Evolutionary conservation across 2,888 invertebrate species (phyloP), one percentile per base, ranked within the genome.

Genomic region (Apodemia mormo): DNA sequence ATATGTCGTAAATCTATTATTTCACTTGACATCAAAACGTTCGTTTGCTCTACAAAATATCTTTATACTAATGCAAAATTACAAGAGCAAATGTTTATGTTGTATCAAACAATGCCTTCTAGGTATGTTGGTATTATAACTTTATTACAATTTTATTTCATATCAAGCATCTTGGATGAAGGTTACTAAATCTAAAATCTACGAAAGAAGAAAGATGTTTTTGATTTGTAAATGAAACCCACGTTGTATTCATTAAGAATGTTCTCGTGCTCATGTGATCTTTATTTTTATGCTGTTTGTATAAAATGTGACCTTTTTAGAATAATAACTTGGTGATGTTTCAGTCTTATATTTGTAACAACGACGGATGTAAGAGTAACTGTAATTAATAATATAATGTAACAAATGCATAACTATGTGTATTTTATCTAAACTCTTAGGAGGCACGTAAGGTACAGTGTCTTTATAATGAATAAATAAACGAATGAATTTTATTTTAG

Each of bases 21-120:
- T 40, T 40, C 40, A 40, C 40, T 40, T 49, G 49, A 29, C 33
- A n/a, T 7, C 43, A 67, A 68, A 12, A 49, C 14, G 54, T 65
- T 29, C 14, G 69, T 69, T n/a, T 69, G 65, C 69, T 12, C 37
- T 5, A 10, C 65, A 14, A 65, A 56, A 54, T 43, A 65, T 56
- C 52, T 52, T 54, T 65, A 69, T 69, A 65, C 65, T 65, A 69
- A 65, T 54, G 43, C 37, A 65, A 65, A 65, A 70, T 70, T 68
- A 70, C 64, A 68, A 54, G 30, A 61, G 65, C 65, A 70, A 70
- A 70, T 67, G 52, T 70, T 67, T 67, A 43, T 43, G 30, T 10
- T 69, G n/a, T 67, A 56, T 29, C 65, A 54, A 70, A 67, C 67
- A 67, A 70, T 68, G 43, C 67, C 30, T 37, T 54, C 65, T n/a